A percentile compares a stretch with the other conserved stretches of the same genome.
Evolutionary conservation across 2,797 vertebrate genomes (phyloP).

Genomic region (Propithecus perrieri): DNA sequence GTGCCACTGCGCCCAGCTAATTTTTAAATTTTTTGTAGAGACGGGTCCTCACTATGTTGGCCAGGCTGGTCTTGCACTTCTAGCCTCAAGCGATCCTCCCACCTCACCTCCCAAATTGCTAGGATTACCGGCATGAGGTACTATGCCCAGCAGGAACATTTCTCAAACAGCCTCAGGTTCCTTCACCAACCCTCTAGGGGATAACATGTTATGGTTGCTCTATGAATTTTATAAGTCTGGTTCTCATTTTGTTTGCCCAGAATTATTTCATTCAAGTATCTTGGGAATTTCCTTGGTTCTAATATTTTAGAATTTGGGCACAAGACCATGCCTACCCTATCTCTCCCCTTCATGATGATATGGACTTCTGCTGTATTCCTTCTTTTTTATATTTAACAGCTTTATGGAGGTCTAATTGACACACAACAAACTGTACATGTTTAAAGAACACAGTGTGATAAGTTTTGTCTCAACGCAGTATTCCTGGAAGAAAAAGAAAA

Average conservation of each 20-base stretch:
- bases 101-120: background rate
- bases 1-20: background rate
- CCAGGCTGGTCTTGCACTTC: background rate
- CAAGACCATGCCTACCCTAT: background rate
- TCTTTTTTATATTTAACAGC: background rate
- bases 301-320: constrained; percentile 46
- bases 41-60: background rate
- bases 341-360: constrained; percentile 1
- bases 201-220: background rate
- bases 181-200: background rate
- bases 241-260: constrained; percentile 33
- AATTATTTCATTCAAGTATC: constrained; percentile 34
- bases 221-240: constrained; percentile 35
- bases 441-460: constrained; percentile 17
- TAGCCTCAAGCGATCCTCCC: background rate
- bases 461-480: background rate
- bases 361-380: constrained; percentile 10
- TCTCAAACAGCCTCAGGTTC: background rate
- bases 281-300: background rate
- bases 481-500: background rate
- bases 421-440: constrained; percentile 9
- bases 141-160: background rate
- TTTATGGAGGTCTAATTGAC: background rate
- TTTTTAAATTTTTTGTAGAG: background rate
- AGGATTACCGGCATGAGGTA: background rate